Conservation (phyloP, 2,113 vertebrate species). For the Corvus moneduloides region DNA sequence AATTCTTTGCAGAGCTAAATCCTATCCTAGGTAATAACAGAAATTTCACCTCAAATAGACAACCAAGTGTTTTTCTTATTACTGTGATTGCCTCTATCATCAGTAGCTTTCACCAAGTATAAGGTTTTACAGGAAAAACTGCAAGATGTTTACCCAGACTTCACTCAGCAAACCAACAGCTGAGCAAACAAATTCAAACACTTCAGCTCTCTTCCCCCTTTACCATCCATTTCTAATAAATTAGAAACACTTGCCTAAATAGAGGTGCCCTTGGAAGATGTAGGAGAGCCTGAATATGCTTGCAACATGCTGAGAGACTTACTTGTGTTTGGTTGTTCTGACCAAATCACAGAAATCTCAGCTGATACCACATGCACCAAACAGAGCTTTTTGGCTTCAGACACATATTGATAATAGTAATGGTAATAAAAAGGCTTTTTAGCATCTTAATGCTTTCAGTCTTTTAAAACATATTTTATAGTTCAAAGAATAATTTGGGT, state of each 20-base stretch:
- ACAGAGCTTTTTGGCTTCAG: background rate
- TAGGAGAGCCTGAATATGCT: background rate
- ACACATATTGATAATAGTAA: background rate
- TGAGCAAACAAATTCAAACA: background rate
- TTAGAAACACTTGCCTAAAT: background rate
- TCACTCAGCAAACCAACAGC: background rate
- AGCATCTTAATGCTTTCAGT: background rate
- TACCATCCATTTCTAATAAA: background rate
- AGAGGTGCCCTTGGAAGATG: background rate
- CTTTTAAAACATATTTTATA: background rate
- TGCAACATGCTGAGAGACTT: background rate
- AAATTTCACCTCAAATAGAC: background rate
- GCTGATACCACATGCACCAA: background rate
- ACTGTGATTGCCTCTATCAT: background rate
- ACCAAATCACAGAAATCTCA: background rate
- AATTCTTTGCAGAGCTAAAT: background rate
- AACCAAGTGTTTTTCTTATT: background rate
- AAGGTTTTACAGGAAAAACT: background rate
- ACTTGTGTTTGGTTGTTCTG: background rate
- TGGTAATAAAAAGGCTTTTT: background rate
- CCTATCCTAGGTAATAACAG: background rate
- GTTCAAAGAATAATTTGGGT: background rate
- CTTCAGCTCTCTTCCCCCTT: background rate
- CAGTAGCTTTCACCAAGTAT: background rate
- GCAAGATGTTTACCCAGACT: background rate